These are phyloP conservation scores for Nemoura dubitans DNA, from an alignment of 2,888 invertebrate species.

Conservation along the genomic window DNA sequence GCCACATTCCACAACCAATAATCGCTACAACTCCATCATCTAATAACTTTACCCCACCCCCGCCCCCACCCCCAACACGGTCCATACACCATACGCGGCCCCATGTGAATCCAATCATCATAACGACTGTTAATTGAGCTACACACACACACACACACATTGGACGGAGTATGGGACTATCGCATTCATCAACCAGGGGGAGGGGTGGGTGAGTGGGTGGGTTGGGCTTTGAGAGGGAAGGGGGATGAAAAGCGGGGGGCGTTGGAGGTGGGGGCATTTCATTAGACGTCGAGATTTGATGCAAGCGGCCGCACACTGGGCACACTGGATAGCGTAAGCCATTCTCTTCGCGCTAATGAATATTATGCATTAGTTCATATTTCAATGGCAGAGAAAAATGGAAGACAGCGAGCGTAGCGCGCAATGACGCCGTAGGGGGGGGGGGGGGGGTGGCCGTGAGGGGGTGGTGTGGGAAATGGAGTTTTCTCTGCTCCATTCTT, in stretches of 20 bases:
- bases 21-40: neutral
- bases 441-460: neutral
- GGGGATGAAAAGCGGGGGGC: neutral
- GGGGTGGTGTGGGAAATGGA: conserved; percentile 40
- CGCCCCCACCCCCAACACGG: neutral
- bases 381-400: conserved; percentile 52
- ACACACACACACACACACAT: neutral
- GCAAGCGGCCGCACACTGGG: neutral
- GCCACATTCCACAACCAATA: neutral
- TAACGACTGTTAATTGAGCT: neutral
- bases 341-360: conserved; percentile 54
- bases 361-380: conserved; percentile 59
- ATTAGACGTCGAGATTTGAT: neutral
- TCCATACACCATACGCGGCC: neutral
- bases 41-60: neutral
- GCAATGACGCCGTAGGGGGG: neutral
- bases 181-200: neutral
- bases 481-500: conserved; percentile 45
- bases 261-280: neutral
- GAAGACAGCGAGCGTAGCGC: neutral
- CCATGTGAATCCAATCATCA: neutral
- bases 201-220: neutral
- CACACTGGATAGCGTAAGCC: neutral
- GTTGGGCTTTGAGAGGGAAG: neutral
- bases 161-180: neutral